Evolutionary conservation across 2,888 invertebrate genomes (phyloP).

Genomic region (Rambutsinella grinnellia): DNA sequence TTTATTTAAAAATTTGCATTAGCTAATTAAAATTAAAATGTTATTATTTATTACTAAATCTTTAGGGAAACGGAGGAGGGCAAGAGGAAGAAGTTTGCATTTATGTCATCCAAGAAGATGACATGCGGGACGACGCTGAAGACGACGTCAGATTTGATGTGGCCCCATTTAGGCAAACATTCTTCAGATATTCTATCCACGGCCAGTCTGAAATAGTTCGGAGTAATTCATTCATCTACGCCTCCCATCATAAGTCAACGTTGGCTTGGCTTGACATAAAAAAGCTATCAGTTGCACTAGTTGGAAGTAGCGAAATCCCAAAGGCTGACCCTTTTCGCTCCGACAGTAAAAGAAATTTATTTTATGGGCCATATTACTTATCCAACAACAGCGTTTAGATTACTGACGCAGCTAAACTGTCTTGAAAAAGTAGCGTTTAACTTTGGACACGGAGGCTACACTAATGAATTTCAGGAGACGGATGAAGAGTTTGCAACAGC

Average conservation of each 20-base stretch:
- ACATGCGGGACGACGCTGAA: neutral
- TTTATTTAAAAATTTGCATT: no score
- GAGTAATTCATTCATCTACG: slow-evolving; percentile 24
- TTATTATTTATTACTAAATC: slow-evolving; percentile 75
- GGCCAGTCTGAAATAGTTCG: slow-evolving; percentile 30
- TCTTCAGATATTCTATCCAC: slow-evolving; percentile 32
- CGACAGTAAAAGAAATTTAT: slow-evolving; percentile 20
- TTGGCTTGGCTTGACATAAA: slow-evolving; percentile 21
- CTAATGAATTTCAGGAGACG: slow-evolving; percentile 26
- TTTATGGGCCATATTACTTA: slow-evolving; percentile 37
- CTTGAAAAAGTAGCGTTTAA: slow-evolving; percentile 22
- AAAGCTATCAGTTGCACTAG: slow-evolving; percentile 24
- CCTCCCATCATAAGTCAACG: slow-evolving; percentile 26
- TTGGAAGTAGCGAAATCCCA: slow-evolving; percentile 22
- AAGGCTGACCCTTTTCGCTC: slow-evolving; percentile 18
- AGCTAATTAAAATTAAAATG: slow-evolving; percentile 74
- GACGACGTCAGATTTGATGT: slow-evolving; percentile 4
- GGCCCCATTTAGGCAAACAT: slow-evolving; percentile 30
- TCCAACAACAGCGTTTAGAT: slow-evolving; percentile 17
- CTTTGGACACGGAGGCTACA: slow-evolving; percentile 24
- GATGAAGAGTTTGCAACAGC: neutral
- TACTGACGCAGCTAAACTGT: slow-evolving; percentile 14
- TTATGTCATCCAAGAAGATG: slow-evolving; percentile 4
- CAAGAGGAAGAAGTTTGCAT: slow-evolving; percentile 27
- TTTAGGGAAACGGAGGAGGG: slow-evolving; percentile 4